A percentile compares a stretch with the other conserved stretches of the same genome.
These are phyloP conservation scores for Pantherophis alleghaniensis DNA, from an alignment of 2,797 vertebrate species.

Conservation along the genomic window DNA sequence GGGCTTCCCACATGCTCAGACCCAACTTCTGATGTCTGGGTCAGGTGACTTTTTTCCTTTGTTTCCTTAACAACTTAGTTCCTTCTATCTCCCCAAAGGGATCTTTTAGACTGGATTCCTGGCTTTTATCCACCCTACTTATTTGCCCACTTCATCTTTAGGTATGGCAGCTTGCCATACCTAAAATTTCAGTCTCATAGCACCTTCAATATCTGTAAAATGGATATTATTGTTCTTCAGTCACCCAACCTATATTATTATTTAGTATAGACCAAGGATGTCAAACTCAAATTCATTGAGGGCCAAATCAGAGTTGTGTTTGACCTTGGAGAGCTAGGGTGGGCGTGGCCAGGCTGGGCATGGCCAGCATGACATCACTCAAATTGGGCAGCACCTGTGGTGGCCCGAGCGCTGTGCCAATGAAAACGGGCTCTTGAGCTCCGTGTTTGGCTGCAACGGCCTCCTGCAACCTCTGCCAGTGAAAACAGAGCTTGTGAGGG, in stretches of 20 bases:
- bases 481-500: no score
- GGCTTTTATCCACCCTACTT: neutral
- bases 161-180: neutral
- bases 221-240: neutral
- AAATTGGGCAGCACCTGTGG: no score
- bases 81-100: neutral
- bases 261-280: neutral
- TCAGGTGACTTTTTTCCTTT: neutral
- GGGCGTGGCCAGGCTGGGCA: no score
- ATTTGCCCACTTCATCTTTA: neutral
- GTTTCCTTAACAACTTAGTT: neutral
- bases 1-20: neutral
- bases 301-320: no score
- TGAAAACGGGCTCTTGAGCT: no score
- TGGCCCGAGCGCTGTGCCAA: no score
- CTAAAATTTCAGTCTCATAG: neutral
- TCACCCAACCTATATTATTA: neutral
- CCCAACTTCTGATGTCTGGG: neutral
- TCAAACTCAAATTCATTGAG: no score
- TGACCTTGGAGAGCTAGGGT: no score
- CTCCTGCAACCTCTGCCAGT: no score
- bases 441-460: accelerated
- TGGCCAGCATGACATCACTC: no score
- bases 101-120: neutral
- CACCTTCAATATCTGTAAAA: neutral